These are phyloP conservation scores for Andrena minutula DNA, from an alignment of 2,888 invertebrate genomes.

Conservation along the genomic window DNA sequence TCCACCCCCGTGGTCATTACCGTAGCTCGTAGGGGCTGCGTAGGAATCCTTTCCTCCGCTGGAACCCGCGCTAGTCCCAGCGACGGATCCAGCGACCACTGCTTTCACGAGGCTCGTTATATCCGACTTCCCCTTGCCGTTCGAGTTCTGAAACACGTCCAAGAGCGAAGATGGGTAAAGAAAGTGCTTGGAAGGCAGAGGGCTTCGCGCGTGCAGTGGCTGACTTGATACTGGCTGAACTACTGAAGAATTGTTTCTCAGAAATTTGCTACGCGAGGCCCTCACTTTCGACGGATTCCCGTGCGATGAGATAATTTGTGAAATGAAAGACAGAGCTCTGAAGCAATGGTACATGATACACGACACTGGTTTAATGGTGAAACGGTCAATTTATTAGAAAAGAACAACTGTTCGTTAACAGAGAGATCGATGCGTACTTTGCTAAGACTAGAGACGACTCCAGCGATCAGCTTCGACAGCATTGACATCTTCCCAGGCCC, in stretches of 20 bases:
- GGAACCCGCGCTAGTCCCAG: conserved; percentile 80
- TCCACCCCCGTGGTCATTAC: conserved; percentile 46
- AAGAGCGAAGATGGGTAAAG: neutral
- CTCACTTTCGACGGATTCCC: too few relatives aligned
- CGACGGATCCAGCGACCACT: conserved; percentile 78
- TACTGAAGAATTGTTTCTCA: too few relatives aligned
- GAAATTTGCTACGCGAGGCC: neutral
- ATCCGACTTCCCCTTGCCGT: conserved; percentile 71
- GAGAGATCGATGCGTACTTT: conserved; percentile 73
- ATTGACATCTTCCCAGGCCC: conserved; percentile 77
- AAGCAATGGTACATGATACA: conserved; percentile 11
- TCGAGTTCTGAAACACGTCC: conserved; percentile 71
- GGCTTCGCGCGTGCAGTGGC: neutral
- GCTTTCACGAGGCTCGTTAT: conserved; percentile 77
- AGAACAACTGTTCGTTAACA: conserved; percentile 37
- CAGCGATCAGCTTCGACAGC: conserved; percentile 76
- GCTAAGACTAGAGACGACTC: conserved; percentile 77
- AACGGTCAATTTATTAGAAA: conserved; percentile 34
- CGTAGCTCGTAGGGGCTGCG: conserved; percentile 67
- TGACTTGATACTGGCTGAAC: neutral
- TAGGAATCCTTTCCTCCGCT: conserved; percentile 68
- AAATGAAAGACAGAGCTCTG: too few relatives aligned
- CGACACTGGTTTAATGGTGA: conserved; percentile 23
- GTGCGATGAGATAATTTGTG: too few relatives aligned
- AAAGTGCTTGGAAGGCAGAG: neutral